Evolutionary conservation across 2,797 vertebrate species (phyloP), one percentile per base, ranked within the genome.

Genomic region (Propithecus deckenii): DNA sequence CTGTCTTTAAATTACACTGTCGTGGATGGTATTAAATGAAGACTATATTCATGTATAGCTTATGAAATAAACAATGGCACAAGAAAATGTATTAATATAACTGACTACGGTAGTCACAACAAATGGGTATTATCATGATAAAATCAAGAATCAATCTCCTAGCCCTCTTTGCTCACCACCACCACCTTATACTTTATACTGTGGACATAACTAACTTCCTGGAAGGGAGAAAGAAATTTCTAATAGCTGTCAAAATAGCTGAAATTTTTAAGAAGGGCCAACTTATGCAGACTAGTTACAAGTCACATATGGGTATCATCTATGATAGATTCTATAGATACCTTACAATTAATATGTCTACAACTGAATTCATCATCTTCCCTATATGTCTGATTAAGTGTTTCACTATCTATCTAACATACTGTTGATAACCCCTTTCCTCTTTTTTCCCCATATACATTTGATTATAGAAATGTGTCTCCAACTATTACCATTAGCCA

Each of bases 221-320:
- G 52, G 30, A 9, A 57, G 30, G 43, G 23, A 95, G 35, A 96
- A 91, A 91, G 30, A 95, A 63, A 55, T 72, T 87, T 69, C 20
- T 46, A 89, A 25, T 52, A 43, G 38, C 38, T 38, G 14, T 80
- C 12, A 86, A 85, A 89, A 46, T 65, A 57, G 30, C 43, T 71
- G 74, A 91, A 91, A 90, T 30, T 89, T 57, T 63, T 61, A 91
- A n/a, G 46, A 96, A 91, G 25, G 76, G 38, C 8, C 35, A 85
- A 50, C 30, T 80, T 85, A 76, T 48, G 25, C 30, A 94, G 71
- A 92, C 7, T 74, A 50, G 28, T 46, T 83, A 43, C 10, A 69
- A 94, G 61, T 55, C 48, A 76, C 22, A n/a, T 48, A 79, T n/a
- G 25, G 11, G n/a, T 23, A 88, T 69, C 48, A 94, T 14, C 50